phyloP scores from a whole-genome alignment of 2,113 vertebrate species.

The Chionodraco myersi region DNA sequence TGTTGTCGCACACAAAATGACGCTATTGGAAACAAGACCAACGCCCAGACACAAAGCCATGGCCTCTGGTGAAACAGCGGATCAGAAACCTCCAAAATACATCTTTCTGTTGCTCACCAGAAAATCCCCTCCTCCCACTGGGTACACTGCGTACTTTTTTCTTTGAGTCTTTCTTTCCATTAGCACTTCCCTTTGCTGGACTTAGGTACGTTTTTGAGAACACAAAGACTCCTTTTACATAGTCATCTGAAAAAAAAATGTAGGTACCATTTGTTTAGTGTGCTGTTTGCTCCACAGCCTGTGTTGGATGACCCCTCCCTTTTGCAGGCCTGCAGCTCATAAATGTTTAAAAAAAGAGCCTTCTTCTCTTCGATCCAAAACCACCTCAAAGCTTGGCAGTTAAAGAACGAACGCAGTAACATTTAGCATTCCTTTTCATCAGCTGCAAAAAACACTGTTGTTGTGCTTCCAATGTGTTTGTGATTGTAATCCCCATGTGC shows the following conservation, averaged over 20 bases:
- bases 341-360: slow-evolving; percentile 70
- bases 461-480: slow-evolving; percentile 7
- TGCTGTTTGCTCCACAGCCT: slow-evolving; percentile 49
- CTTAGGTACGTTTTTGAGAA: slow-evolving; percentile 44
- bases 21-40: slow-evolving; percentile 68
- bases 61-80: slow-evolving; percentile 57
- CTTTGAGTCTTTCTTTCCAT: slow-evolving; percentile 75
- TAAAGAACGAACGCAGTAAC: slow-evolving; percentile 34
- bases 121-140: slow-evolving; percentile 59
- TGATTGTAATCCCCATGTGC: slow-evolving; percentile 1
- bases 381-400: slow-evolving; percentile 69
- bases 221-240: slow-evolving; percentile 81
- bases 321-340: slow-evolving; percentile 61
- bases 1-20: slow-evolving; percentile 54
- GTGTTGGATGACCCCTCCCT: slow-evolving; percentile 46
- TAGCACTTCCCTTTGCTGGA: slow-evolving; percentile 58
- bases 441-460: slow-evolving; percentile 3
- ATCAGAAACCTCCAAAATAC: slow-evolving; percentile 63
- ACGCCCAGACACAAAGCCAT: slow-evolving; percentile 73
- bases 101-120: slow-evolving; percentile 50
- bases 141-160: slow-evolving; percentile 58
- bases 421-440: slow-evolving; percentile 51
- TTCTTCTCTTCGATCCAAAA: slow-evolving; percentile 57
- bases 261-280: slow-evolving; percentile 72
- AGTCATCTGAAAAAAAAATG: slow-evolving; percentile 73